Evolutionary conservation across 2,888 invertebrate genomes (phyloP).

Genomic region (Agonopterix heracliana): DNA sequence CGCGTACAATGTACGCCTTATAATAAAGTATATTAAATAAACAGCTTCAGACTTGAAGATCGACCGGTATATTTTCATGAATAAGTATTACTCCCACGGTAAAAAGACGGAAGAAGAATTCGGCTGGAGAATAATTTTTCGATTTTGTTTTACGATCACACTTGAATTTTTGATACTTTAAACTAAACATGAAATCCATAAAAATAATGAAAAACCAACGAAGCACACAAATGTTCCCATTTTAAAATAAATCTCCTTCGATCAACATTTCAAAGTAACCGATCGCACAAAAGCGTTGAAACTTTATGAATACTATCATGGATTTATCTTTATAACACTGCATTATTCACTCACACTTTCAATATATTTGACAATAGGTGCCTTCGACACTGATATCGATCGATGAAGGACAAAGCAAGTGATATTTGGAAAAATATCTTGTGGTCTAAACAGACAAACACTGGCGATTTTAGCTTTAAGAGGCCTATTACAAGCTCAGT

Average conservation of each 20-base stretch:
- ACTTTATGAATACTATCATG: constrained; percentile 51
- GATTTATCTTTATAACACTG: constrained; percentile 29
- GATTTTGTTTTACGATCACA: too few species aligned
- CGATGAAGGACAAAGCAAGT: constrained; percentile 15
- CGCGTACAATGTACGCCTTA: too few species aligned
- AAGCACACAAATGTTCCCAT: constrained; percentile 15
- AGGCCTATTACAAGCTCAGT: too few species aligned
- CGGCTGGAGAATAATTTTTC: too few species aligned
- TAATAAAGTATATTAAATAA: too few species aligned
- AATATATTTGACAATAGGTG: constrained; percentile 26
- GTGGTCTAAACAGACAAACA: constrained; percentile 55
- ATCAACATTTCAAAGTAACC: constrained; percentile 45
- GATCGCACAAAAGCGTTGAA: constrained; percentile 45
- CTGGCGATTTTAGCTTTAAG: constrained; percentile 25
- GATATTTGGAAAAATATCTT: constrained; percentile 20
- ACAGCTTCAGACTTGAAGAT: too few species aligned
- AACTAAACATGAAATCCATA: constrained; percentile 19
- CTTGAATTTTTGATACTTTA: constrained; percentile 4
- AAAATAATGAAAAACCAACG: constrained; percentile 12
- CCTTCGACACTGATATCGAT: constrained; percentile 38
- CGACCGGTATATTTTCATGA: too few species aligned
- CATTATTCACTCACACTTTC: constrained; percentile 32
- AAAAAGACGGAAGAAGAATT: too few species aligned
- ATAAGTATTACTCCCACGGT: too few species aligned
- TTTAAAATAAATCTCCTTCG: constrained; percentile 16